Evolutionary conservation across 2,888 invertebrate species (phyloP).

Genomic region (Alviniconcha strummeri): DNA sequence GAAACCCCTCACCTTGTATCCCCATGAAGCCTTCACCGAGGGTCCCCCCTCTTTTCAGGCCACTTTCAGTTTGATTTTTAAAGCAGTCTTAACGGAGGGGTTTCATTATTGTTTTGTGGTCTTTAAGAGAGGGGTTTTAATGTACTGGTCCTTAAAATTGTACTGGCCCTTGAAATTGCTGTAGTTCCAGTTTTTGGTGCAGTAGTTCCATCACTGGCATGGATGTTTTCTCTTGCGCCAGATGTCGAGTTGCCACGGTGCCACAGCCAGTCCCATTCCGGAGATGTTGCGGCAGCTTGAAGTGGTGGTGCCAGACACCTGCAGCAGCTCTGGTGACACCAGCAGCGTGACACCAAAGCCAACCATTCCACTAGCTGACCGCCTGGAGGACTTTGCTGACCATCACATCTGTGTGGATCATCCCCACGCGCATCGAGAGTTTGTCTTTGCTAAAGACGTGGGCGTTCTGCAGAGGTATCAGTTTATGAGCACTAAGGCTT

Average conservation of each 20-base stretch:
- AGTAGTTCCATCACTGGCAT: no score
- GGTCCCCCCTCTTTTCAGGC: no score
- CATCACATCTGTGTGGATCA: slow-evolving; percentile 38
- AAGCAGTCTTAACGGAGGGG: no score
- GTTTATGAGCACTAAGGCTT: neutral
- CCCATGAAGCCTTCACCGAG: no score
- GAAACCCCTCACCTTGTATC: no score
- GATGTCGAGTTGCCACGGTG: slow-evolving; percentile 46
- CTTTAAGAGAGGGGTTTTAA: no score
- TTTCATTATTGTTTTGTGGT: no score
- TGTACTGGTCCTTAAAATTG: no score
- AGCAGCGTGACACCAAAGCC: slow-evolving; percentile 7
- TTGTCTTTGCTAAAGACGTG: slow-evolving; percentile 46
- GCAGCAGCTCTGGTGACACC: neutral
- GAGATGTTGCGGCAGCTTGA: slow-evolving; percentile 46
- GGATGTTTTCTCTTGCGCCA: slow-evolving; percentile 18
- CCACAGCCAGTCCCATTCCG: slow-evolving; percentile 41
- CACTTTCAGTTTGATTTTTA: no score
- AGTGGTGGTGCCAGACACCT: slow-evolving; percentile 28
- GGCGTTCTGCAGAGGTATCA: slow-evolving; percentile 42
- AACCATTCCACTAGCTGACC: slow-evolving; percentile 34
- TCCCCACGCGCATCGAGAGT: slow-evolving; percentile 48
- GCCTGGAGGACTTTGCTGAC: slow-evolving; percentile 34
- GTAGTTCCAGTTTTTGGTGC: no score
- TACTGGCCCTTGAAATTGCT: no score